A percentile compares a stretch with the other conserved stretches of the same genome.
Evolutionary conservation across 2,888 invertebrate species (phyloP).

Genomic region (Epinotia brunnichana): DNA sequence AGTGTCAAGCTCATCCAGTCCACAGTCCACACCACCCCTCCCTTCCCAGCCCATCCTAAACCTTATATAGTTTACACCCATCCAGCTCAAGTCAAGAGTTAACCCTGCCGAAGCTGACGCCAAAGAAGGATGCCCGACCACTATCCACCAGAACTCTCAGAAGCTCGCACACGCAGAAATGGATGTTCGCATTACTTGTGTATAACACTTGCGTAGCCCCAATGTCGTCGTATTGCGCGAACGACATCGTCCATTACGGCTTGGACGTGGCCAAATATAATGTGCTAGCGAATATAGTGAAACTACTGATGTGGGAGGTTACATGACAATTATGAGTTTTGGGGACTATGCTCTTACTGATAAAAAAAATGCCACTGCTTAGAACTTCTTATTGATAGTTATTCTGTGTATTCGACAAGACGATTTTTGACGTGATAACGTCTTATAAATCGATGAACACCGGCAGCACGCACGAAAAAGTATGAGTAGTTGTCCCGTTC

Average conservation of each 20-base stretch:
- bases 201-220: conserved; percentile 77
- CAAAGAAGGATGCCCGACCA: conserved; percentile 50
- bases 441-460: too few species aligned
- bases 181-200: conserved; percentile 75
- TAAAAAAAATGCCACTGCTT: conserved; percentile 11
- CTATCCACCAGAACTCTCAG: conserved; percentile 49
- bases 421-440: too few species aligned
- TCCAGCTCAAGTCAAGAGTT: conserved; percentile 17
- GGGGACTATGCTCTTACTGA: conserved; percentile 77
- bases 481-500: too few species aligned
- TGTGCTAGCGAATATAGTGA: conserved; percentile 64
- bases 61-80: conserved; percentile 31
- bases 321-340: conserved; percentile 47
- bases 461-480: too few species aligned
- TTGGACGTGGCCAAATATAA: conserved; percentile 77
- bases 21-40: not conserved
- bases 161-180: conserved; percentile 61
- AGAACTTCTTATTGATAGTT: not conserved
- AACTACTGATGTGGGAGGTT: conserved; percentile 73
- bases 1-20: conserved; percentile 47
- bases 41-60: conserved; percentile 6
- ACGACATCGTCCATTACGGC: conserved; percentile 72
- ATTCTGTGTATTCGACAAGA: conserved; percentile 22
- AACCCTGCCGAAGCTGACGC: conserved; percentile 25
- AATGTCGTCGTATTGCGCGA: conserved; percentile 74